These are phyloP conservation scores for Chaenogobius annularis DNA, from an alignment of 2,113 vertebrate genomes.

Conservation along the genomic window DNA sequence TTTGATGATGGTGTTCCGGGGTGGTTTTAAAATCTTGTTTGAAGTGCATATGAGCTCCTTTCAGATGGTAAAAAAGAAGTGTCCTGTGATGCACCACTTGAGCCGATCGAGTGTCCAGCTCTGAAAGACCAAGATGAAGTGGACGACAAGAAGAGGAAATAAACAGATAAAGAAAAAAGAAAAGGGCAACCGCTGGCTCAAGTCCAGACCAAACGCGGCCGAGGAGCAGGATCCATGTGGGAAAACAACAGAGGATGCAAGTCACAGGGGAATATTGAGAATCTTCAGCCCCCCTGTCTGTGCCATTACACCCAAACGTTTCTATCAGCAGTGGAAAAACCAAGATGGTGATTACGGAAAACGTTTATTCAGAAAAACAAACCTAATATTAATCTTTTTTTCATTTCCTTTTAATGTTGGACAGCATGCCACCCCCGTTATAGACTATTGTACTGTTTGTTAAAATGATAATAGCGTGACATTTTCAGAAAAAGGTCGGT, in stretches of 20 bases:
- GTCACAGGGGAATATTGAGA: conserved; percentile 50
- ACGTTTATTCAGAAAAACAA: background rate
- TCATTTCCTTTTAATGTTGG: no score
- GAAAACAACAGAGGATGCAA: conserved; percentile 49
- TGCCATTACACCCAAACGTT: background rate
- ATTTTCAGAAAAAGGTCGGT: background rate
- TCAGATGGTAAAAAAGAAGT: conserved; percentile 19
- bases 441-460: background rate
- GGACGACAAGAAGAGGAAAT: conserved; percentile 13
- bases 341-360: background rate
- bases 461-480: background rate
- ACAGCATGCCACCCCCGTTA: background rate
- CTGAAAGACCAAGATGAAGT: conserved; percentile 13
- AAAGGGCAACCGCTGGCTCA: conserved; percentile 44
- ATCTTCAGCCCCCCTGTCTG: conserved; percentile 20
- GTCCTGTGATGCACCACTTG: conserved; percentile 28
- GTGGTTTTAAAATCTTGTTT: conserved; percentile 17
- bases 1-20: conserved; percentile 8
- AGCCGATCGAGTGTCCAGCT: conserved; percentile 3
- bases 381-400: background rate
- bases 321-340: conserved; percentile 5
- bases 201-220: conserved; percentile 30
- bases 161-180: conserved; percentile 23
- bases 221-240: conserved; percentile 49
- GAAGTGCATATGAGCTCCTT: conserved; percentile 36